Base-by-base conservation (phyloP, 2,797 vertebrate genomes). In the Paratrypauchen microcephalus region DNA sequence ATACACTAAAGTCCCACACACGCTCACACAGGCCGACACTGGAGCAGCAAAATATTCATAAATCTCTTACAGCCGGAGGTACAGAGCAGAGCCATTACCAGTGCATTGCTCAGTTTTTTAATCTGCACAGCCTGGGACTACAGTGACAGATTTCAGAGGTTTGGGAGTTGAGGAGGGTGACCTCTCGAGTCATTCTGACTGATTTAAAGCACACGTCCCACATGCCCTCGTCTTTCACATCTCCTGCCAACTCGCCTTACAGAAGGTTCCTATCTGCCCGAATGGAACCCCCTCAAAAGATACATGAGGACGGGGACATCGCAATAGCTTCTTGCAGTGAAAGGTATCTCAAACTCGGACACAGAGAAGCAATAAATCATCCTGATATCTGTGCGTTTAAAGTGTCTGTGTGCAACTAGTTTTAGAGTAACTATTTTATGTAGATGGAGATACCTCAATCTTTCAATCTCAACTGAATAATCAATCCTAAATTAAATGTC, bases 161-260 rank as follows among this genome's bases (percentile, higher is more conserved):
- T 71, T 71, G 61, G 75, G 73, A 79, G 74, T 55, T 26, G 73
- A 76, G 70, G 65, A 70, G 71, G 69, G 41, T 77, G 82, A 86
- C 82, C 84, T 87, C 85, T 71, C 58, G 66, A 83, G 75, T 86
- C 75, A 76, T 74, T 68, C 54, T 84, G 86, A 90, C 74, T 83
- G 86, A 91, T 89, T 86, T 81, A 69, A 80, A 68, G 79, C 79
- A 4, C 23, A 61, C 7, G n/a, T 62, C 68, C 19, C 21, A 63
- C 69, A 30, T 57, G 58, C 76, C 68, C 72, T 78, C 73, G 56
- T 69, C 85, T 79, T 69, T 75, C 78, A 82, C 82, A 71, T 80
- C 83, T 74, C 70, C 70, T 72, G 75, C 71, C 75, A 76, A n/a
- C 70, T 77, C 76, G 6, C 52, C 74, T 73, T 56, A 16, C 48